These are phyloP conservation scores for Dipodomys stephensi DNA, from an alignment of 2,113 vertebrate genomes.

Conservation along the genomic window DNA sequence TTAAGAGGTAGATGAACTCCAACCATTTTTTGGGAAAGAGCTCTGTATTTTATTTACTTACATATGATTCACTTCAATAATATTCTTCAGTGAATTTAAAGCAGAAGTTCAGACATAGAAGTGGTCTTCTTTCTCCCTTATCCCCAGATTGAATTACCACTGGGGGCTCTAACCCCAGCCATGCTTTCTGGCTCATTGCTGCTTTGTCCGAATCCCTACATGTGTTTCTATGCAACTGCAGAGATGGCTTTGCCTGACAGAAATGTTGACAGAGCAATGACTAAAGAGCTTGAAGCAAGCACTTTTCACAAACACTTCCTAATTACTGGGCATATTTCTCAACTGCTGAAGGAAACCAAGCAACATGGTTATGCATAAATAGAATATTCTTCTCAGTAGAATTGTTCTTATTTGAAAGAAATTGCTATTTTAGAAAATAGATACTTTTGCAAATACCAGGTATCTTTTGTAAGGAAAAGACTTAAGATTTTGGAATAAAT, in stretches of 20 bases:
- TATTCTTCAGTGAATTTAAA: background rate
- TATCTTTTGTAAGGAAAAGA: background rate
- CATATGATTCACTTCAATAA: background rate
- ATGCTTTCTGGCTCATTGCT: background rate
- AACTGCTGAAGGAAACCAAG: background rate
- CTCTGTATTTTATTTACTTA: background rate
- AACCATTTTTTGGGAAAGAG: background rate
- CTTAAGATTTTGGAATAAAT: background rate
- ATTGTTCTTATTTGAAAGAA: background rate
- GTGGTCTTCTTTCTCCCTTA: background rate
- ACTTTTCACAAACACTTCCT: background rate
- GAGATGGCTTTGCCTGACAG: background rate
- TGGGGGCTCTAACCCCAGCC: too few species aligned
- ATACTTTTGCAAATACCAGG: background rate
- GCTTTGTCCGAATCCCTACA: background rate
- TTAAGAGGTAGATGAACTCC: background rate
- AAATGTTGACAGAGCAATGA: background rate
- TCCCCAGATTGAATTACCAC: too few species aligned
- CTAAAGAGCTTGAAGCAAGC: background rate
- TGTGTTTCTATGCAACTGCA: background rate
- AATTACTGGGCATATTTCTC: background rate
- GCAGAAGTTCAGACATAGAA: background rate
- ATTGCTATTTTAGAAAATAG: conserved; percentile 17
- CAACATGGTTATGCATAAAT: background rate
- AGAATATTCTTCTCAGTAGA: background rate